Conservation (phyloP, 2,888 invertebrate species). For the Phortica okadai region DNA sequence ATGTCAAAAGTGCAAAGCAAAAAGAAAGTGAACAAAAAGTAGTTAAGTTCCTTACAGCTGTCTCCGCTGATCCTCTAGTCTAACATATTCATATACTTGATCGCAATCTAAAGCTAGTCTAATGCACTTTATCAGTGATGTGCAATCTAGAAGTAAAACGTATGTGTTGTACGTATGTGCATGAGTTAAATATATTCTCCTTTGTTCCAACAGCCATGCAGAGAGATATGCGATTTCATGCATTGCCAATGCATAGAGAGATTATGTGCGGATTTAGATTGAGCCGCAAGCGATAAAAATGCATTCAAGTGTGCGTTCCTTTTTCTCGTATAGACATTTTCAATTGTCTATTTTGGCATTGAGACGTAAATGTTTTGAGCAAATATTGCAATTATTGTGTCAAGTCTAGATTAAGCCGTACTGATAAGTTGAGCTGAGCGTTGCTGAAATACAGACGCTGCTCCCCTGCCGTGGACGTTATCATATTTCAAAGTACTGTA, state of each 20-base stretch:
- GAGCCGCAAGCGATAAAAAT: constrained; percentile 41
- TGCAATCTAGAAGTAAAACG: constrained; percentile 52
- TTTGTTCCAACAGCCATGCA: not conserved
- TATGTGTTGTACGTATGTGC: not conserved
- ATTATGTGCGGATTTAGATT: constrained; percentile 25
- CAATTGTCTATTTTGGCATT: constrained; percentile 44
- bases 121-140: constrained; percentile 49
- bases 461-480: constrained; percentile 12
- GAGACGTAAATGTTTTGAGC: constrained; percentile 48
- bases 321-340: constrained; percentile 28
- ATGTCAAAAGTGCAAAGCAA: constrained; percentile 8
- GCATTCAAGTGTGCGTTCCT: not conserved
- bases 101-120: not conserved
- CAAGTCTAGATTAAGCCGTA: constrained; percentile 46
- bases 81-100: constrained; percentile 31
- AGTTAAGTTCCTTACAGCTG: not conserved
- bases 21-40: constrained; percentile 32
- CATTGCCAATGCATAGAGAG: not conserved
- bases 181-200: not conserved
- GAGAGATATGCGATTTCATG: not conserved
- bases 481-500: constrained; percentile 32
- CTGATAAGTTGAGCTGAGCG: constrained; percentile 56
- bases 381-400: constrained; percentile 32
- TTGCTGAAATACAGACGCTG: constrained; percentile 38
- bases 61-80: not conserved